Evolutionary conservation across 2,113 vertebrate genomes (phyloP), one percentile per base, ranked within the genome.

Genomic region (Thalassoma bifasciatum): DNA sequence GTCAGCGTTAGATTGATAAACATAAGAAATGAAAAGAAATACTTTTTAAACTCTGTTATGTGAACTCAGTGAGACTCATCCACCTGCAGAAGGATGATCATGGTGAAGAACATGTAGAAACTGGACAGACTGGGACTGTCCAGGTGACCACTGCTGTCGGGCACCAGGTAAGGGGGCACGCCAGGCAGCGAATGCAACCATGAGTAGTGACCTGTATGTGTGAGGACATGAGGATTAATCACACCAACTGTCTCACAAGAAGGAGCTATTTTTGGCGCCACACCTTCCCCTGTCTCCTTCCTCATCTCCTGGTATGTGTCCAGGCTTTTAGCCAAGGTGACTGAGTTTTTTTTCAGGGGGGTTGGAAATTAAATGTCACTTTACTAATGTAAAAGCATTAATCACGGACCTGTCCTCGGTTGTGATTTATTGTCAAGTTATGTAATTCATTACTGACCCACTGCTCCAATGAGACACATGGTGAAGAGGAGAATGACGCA

Each of bases 51-150:
- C 7, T 21, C 19, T 49, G 8, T 16, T 16, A 3, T n/a, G n/a
- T n/a, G n/a, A 49, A n/a, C 6, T 10, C 19, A 17, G 16, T 19
- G 16, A n/a, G 47, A 51, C 34, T 59, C 17, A 17, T 57, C 14
- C 92, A 99, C 98, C 96, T 99, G 98, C 58, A 99, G 90, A 44
- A 99, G 90, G 85, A 99, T 98, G 91, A 99, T 96, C 97, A 98
- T 98, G 11, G 96, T 97, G 85, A 98, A 94, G 84, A 99, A 99
- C 94, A 93, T 95, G 88, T 96, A 97, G 90, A 97, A 94, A 58
- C 95, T 93, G 0, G 93, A 90, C 23, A 96, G 92, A 60, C 87
- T 75, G 0, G 94, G 86, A 50, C 93, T 67, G 10, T 88, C 79
- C 82, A 92, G 94, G 51, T 77, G 88, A 54, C 95, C 95, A 0